Base-by-base conservation (phyloP, 2,797 vertebrate species). In the Cirrhinus molitorella region DNA sequence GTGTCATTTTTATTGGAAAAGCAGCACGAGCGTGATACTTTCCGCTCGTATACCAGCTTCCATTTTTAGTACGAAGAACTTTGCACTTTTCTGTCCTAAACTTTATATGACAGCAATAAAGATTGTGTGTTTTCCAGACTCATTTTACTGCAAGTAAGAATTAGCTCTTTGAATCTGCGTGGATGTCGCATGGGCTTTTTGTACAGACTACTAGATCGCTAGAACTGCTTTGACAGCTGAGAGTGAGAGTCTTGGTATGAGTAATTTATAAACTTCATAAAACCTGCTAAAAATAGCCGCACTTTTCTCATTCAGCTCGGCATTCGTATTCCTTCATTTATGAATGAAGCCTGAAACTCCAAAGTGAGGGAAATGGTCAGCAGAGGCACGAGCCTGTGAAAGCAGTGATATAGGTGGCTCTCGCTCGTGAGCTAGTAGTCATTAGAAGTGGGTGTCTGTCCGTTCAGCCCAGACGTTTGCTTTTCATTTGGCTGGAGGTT, bases 401-500 rank as follows among this genome's bases (percentile, higher is more conserved):
- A 43, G 61, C 43, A 14, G 7, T 76, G 79, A 72, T 70, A 81
- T 59, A 77, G 66, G 67, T 83, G 67, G 25, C 49, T 61, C 59
- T 77, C 19, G 17, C 68, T 79, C 55, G 23, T 59, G n/a, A 43
- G 37, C 66, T 25, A 71, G 59, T 51, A 51, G 53, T 66, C 51
- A 70, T 85, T 74, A 85, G 21, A 71, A 71, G 40, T 73, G 55
- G 3, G 25, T 8, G 55, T 67, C 61, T 79, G 61, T 49, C 10
- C 59, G n/a, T 25, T 57, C 43, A 57, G 28, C 72, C 73, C 80
- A 81, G 43, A 73, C 45, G 21, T 85, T 76, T 84, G 74, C 74
- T 85, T 86, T 84, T 87, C 49, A 84, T 84, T 84, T 85, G 67
- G 43, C 51, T 47, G 65, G 49, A 82, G 63, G 45, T 79, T 43